Conservation (phyloP, 2,113 vertebrate genomes). For the Seriola dumerili region DNA sequence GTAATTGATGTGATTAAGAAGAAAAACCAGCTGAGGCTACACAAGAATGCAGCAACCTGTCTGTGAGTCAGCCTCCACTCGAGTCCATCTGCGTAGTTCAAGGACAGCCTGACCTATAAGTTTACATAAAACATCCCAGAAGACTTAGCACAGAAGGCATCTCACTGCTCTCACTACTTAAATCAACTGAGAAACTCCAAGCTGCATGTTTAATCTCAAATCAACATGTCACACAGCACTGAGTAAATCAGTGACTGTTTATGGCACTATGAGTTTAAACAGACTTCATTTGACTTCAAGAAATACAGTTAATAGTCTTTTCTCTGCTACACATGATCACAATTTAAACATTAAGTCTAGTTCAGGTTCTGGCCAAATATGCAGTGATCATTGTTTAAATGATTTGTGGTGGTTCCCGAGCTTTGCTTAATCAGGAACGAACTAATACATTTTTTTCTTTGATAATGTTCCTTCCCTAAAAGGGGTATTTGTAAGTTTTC, state of each 20-base stretch:
- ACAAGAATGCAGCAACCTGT: background rate
- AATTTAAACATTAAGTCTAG: conserved; percentile 19
- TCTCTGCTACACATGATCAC: too few relatives aligned
- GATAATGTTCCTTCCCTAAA: too few relatives aligned
- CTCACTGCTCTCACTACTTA: background rate
- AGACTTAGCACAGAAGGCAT: conserved; percentile 31
- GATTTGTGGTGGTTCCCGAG: too few relatives aligned
- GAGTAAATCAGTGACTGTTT: background rate
- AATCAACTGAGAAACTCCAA: background rate
- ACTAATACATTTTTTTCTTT: too few relatives aligned
- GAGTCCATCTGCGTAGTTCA: background rate
- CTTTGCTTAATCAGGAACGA: too few relatives aligned
- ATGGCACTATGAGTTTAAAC: background rate
- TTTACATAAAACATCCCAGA: conserved; percentile 8
- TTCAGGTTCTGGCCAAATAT: background rate
- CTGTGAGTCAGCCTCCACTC: background rate
- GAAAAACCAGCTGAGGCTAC: conserved; percentile 43
- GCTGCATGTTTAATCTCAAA: background rate
- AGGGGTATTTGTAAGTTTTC: too few relatives aligned
- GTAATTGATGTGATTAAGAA: conserved; percentile 35
- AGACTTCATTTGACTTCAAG: background rate
- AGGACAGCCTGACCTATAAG: conserved; percentile 19
- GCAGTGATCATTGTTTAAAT: background rate
- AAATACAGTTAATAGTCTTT: background rate
- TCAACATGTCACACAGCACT: background rate